Conservation (phyloP, 2,797 vertebrate species). For the Dallia pectoralis region DNA sequence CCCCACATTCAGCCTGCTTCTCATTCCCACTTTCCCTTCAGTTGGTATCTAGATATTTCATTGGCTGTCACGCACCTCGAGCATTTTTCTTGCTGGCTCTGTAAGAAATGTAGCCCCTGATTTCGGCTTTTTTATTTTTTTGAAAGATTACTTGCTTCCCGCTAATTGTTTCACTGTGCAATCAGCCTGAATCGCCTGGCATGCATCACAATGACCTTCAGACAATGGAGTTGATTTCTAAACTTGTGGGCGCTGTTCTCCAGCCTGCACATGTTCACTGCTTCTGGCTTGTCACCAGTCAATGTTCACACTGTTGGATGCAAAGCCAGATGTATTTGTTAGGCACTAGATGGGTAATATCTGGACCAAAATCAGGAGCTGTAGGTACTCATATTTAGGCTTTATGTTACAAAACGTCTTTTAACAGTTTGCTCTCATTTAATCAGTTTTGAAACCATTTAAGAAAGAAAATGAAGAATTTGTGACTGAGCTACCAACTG, state of each 20-base stretch:
- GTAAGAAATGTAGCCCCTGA: constrained; percentile 17
- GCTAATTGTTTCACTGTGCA: constrained; percentile 30
- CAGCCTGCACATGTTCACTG: neutral
- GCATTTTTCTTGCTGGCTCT: constrained; percentile 10
- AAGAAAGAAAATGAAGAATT: too few species aligned
- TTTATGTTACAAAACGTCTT: too few species aligned
- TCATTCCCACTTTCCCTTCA: neutral
- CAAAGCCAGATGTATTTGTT: too few species aligned
- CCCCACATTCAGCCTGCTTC: constrained; percentile 1
- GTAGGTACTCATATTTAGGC: too few species aligned
- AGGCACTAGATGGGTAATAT: too few species aligned
- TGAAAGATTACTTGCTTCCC: constrained; percentile 10
- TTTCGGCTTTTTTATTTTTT: constrained; percentile 8
- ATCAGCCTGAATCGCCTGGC: constrained; percentile 30
- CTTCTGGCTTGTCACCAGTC: neutral
- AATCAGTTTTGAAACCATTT: too few species aligned
- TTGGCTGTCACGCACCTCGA: constrained; percentile 12
- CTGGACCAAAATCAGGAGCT: too few species aligned
- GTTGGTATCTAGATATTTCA: constrained; percentile 13
- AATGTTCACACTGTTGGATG: neutral
- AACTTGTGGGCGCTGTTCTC: neutral
- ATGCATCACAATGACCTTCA: neutral
- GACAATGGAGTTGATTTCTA: neutral
- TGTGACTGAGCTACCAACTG: neutral
- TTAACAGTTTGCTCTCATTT: neutral